phyloP scores from a whole-genome alignment of 2,797 vertebrate genomes.

The Tenualosa thibaudeaui region DNA sequence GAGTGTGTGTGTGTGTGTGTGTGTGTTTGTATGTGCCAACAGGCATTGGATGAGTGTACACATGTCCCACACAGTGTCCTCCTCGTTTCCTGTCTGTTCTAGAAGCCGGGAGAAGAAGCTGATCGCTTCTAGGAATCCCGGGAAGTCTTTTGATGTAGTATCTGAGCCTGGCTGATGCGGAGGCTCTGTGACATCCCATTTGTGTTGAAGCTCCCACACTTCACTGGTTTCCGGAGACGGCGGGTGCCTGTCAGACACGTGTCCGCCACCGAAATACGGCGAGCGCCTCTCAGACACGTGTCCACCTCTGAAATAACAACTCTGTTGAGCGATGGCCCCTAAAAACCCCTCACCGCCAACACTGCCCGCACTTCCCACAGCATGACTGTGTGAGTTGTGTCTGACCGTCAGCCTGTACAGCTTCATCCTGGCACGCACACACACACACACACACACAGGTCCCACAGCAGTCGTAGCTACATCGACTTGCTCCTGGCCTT shows the following conservation, averaged over 20 bases:
- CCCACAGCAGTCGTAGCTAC: conserved; percentile 1
- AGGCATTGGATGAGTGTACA: neutral
- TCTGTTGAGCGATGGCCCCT: neutral
- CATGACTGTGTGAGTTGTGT: neutral
- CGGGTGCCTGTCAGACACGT: neutral
- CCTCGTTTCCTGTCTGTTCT: neutral
- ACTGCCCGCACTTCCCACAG: neutral
- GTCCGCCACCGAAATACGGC: neutral
- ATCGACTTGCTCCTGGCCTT: neutral
- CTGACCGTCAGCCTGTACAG: neutral
- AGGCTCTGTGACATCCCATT: conserved; percentile 17
- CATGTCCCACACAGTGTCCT: neutral
- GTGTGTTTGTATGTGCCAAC: too few relatives aligned
- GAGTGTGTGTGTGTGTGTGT: neutral
- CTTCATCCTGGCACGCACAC: neutral
- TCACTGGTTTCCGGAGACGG: neutral
- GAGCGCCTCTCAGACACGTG: neutral
- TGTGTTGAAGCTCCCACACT: neutral
- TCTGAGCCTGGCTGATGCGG: neutral
- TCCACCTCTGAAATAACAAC: neutral
- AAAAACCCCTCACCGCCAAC: neutral
- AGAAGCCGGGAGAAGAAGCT: neutral
- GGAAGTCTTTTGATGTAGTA: conserved; percentile 1
- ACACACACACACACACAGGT: conserved; percentile 11
- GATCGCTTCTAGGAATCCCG: neutral